Conservation (phyloP, 1,140 invertebrate genomes). For the Himalopsyche phryganea region DNA sequence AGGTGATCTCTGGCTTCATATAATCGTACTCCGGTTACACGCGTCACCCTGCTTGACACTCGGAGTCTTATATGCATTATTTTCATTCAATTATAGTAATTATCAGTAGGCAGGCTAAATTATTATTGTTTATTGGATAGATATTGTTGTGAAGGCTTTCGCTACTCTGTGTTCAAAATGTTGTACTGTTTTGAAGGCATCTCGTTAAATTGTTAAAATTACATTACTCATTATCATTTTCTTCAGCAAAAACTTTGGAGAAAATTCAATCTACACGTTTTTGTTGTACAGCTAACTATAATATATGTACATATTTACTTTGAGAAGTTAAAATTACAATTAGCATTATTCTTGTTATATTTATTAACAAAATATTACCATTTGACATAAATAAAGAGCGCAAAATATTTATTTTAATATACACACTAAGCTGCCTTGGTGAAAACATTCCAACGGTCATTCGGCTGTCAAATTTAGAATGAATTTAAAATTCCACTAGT, state of each 20-base stretch:
- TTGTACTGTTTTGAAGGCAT: slow-evolving; percentile 35
- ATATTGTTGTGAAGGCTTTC: slow-evolving; percentile 24
- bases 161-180: slow-evolving; percentile 29
- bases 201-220: slow-evolving; percentile 33
- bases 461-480: too few species aligned
- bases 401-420: too few species aligned
- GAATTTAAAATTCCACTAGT: too few species aligned
- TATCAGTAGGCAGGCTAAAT: slow-evolving; percentile 30
- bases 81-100: slow-evolving; percentile 17
- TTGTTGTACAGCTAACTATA: slow-evolving; percentile 30
- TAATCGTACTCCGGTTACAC: slow-evolving; percentile 7
- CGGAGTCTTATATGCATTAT: too few species aligned
- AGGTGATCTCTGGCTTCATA: slow-evolving; percentile 27
- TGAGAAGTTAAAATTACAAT: slow-evolving; percentile 21
- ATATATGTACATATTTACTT: slow-evolving; percentile 32
- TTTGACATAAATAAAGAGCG: too few species aligned
- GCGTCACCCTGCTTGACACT: background rate
- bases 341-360: slow-evolving; percentile 5
- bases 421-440: too few species aligned
- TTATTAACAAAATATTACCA: slow-evolving; percentile 1
- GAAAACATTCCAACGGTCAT: too few species aligned
- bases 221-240: slow-evolving; percentile 27
- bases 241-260: slow-evolving; percentile 31
- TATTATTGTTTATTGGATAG: slow-evolving; percentile 30
- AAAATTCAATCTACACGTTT: slow-evolving; percentile 34